Evolutionary conservation across 2,888 invertebrate genomes (phyloP).

Genomic region (Cloeon dipterum): DNA sequence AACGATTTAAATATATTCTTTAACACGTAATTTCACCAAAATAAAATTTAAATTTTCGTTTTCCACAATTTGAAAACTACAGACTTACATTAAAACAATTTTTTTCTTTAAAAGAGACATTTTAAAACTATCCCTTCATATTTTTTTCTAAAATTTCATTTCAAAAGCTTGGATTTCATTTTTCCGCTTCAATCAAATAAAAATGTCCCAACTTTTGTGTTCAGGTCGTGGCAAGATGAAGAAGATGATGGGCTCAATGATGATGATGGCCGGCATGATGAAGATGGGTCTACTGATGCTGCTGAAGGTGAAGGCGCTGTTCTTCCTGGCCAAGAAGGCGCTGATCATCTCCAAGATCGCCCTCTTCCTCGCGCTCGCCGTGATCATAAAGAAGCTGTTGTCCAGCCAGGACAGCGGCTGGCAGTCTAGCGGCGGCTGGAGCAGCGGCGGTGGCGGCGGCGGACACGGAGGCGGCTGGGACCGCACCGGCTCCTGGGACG

Average conservation of each 20-base stretch:
- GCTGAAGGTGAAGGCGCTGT: slow-evolving; percentile 53
- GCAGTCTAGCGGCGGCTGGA: slow-evolving; percentile 20
- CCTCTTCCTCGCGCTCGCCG: slow-evolving; percentile 53
- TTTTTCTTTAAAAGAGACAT: too few relatives aligned
- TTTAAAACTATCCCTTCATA: too few relatives aligned
- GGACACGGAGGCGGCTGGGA: neutral
- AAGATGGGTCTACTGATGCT: slow-evolving; percentile 65
- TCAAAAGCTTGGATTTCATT: too few relatives aligned
- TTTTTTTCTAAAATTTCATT: too few relatives aligned
- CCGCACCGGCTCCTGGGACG: too few relatives aligned
- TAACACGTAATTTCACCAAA: too few relatives aligned
- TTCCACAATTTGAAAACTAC: too few relatives aligned
- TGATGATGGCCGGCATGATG: slow-evolving; percentile 63
- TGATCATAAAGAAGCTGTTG: slow-evolving; percentile 58
- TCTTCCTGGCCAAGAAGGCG: slow-evolving; percentile 66
- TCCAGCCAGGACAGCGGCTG: slow-evolving; percentile 18
- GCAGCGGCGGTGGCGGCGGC: slow-evolving; percentile 23
- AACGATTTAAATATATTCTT: too few relatives aligned
- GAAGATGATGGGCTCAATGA: slow-evolving; percentile 76
- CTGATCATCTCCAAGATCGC: slow-evolving; percentile 63
- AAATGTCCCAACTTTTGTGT: too few relatives aligned
- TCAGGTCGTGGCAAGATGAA: slow-evolving; percentile 66
- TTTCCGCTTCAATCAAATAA: too few relatives aligned
- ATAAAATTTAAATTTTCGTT: too few relatives aligned
- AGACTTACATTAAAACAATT: too few relatives aligned